These are phyloP conservation scores for Choloepus hoffmanni DNA, from an alignment of 2,113 vertebrate genomes.

Conservation along the genomic window DNA sequence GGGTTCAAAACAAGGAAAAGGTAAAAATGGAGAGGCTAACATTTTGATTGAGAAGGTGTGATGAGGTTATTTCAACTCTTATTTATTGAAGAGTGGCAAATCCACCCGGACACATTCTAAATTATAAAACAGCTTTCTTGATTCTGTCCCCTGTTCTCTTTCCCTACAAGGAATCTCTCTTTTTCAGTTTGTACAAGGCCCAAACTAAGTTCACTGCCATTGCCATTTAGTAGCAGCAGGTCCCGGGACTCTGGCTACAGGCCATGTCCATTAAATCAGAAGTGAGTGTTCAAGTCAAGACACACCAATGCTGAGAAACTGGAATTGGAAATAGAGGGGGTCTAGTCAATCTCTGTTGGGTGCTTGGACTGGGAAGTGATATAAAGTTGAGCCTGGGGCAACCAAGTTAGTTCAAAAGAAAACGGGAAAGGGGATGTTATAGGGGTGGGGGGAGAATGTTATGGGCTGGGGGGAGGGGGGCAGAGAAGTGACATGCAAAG, in stretches of 20 bases:
- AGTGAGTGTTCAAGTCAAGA: background rate
- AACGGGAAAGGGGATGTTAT: background rate
- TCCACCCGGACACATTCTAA: background rate
- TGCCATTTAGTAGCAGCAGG: background rate
- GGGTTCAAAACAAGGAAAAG: background rate
- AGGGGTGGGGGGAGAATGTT: no score
- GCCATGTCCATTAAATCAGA: background rate
- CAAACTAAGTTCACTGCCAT: fast-evolving
- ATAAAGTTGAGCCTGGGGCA: background rate
- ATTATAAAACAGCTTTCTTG: background rate
- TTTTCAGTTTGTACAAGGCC: background rate
- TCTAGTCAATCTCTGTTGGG: background rate
- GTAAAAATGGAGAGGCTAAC: background rate
- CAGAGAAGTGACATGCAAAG: background rate
- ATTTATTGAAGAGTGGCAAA: background rate
- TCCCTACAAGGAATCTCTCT: background rate
- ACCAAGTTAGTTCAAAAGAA: background rate
- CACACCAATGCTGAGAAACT: background rate
- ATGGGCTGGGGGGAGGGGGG: background rate
- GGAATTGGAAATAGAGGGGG: background rate
- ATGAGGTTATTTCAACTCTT: background rate
- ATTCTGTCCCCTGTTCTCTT: background rate
- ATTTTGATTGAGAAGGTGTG: background rate
- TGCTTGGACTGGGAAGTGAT: background rate
- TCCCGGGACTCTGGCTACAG: background rate